A percentile compares a stretch with the other conserved stretches of the same genome.
Evolutionary conservation across 2,797 vertebrate genomes (phyloP).

Genomic region (Poecilia picta): DNA sequence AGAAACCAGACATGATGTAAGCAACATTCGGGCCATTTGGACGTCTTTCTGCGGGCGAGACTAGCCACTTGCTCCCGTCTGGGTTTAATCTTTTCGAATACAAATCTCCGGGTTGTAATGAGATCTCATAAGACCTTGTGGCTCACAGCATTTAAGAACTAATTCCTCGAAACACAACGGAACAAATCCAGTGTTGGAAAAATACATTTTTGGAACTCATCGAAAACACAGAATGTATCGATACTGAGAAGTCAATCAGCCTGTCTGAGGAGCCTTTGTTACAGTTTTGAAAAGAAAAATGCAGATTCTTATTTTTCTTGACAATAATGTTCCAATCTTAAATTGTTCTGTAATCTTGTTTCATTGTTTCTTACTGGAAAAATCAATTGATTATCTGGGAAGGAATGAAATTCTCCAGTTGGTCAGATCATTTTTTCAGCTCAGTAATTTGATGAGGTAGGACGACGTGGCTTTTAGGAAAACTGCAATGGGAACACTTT

Average conservation of each 20-base stretch:
- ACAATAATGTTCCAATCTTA: background rate
- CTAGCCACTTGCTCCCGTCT: background rate
- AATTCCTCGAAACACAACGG: background rate
- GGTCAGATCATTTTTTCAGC: background rate
- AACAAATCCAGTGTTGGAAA: background rate
- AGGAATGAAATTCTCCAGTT: background rate
- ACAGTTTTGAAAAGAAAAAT: background rate
- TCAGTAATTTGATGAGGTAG: background rate
- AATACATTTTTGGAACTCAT: too few species aligned
- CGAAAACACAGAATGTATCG: background rate
- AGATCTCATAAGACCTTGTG: background rate
- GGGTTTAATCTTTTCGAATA: background rate
- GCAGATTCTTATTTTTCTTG: background rate
- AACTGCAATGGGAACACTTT: too few species aligned
- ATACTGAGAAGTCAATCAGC: background rate
- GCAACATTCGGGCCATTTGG: background rate
- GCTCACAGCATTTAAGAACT: background rate
- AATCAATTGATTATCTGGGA: background rate
- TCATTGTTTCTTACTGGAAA: background rate
- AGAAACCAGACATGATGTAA: conserved; percentile 7
- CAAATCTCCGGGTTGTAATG: background rate
- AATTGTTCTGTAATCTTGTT: background rate
- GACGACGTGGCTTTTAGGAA: background rate
- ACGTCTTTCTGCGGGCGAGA: background rate
- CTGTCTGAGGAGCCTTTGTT: background rate